Evolutionary conservation across 2,113 vertebrate genomes (phyloP).

Genomic region (Prinia subflava): DNA sequence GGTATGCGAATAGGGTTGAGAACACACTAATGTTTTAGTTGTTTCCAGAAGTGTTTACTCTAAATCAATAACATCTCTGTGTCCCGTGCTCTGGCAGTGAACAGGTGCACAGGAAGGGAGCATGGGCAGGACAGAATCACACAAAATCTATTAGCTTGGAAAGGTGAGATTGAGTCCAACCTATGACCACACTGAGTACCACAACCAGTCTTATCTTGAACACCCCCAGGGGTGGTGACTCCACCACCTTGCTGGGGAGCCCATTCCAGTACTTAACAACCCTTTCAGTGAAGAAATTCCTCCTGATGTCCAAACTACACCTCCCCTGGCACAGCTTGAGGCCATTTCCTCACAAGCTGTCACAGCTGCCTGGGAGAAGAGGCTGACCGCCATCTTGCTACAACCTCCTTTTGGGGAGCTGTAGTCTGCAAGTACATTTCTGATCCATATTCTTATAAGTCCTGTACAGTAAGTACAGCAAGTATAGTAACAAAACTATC

Average conservation of each 20-base stretch:
- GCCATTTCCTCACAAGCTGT: not conserved
- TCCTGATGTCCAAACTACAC: not conserved
- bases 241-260: not conserved
- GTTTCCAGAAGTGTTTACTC: not conserved
- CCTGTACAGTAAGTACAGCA: not conserved
- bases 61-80: not conserved
- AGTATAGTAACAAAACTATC: not conserved
- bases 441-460: not conserved
- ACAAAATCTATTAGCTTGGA: not conserved
- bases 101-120: not conserved
- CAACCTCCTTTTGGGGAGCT: not conserved
- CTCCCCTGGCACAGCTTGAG: not conserved
- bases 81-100: not conserved
- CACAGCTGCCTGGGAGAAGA: not conserved
- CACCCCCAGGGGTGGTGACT: not conserved
- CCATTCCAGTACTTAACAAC: not conserved
- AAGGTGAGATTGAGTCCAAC: not conserved
- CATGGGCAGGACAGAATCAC: not conserved
- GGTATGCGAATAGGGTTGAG: not conserved
- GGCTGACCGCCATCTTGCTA: not conserved
- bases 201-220: not conserved
- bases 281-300: not conserved
- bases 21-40: not conserved
- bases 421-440: not conserved
- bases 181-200: not conserved